Base-by-base conservation (phyloP, 2,888 invertebrate genomes). In the Neria commutata region DNA sequence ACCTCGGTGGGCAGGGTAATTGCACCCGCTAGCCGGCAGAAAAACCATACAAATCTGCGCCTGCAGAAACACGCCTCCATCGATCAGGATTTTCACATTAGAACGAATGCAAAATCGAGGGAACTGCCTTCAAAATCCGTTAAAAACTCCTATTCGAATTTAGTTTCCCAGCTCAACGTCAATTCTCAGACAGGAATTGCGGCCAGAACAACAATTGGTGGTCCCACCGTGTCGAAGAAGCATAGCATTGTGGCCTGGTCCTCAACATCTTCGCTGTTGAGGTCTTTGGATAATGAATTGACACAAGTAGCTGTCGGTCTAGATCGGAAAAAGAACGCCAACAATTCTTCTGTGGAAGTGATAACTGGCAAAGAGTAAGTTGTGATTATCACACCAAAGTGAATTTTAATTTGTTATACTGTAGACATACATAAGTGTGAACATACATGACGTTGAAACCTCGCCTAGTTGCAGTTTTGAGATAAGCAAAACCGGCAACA, bases 251-350 rank as follows among this genome's bases (percentile, higher is more conserved):
- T 60, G 11, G 72, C 69, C 54, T 76, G 74, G 75, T 70, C 76
- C 2, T 73, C 76, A 3, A 72, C 73, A n/a, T 63, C 73, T 1
- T 72, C 77, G 2, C 58, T 73, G 54, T 63, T 70, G 16, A 72
- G 69, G 42, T 42, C 68, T 0, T 50, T 67, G 48, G 53, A 69
- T 51, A 54, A 65, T 33, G 53, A 67, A 40, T 50, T 64, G 40
- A 54, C 59, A 2, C 64, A 68, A 40, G 37, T 72, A 52, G 37
- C 29, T 5, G 29, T 5, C 11, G 11, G 5, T 29, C 5, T 29
- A 29, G 29, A 29, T 8, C 29, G 29, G 11, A 29, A 29, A 11
- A 29, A 37, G n/a, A 37, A 37, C 14, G 4, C 37, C 4, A 37
- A 14, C 37, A 42, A 42, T 42, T 14, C 4, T 19, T 42, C 42